These are phyloP conservation scores for Pterostichus madidus DNA, from an alignment of 2,888 invertebrate genomes.

Conservation along the genomic window DNA sequence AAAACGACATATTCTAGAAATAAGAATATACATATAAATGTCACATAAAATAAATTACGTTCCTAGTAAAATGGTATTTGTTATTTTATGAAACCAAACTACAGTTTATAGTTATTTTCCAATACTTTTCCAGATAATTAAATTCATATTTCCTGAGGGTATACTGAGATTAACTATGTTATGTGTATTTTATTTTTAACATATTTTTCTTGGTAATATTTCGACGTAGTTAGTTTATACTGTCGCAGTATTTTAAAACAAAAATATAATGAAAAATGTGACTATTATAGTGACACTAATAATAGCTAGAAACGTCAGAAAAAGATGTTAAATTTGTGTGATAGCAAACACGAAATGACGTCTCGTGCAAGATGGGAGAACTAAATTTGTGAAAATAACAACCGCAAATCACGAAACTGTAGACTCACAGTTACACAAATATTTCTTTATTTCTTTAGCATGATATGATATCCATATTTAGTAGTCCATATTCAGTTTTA, in stretches of 20 bases:
- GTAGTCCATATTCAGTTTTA: too few relatives aligned
- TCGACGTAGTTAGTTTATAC: too few relatives aligned
- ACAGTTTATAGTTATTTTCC: background rate
- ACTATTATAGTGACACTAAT: slow-evolving; percentile 15
- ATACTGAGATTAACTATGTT: background rate
- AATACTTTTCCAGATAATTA: background rate
- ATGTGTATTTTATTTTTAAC: too few relatives aligned
- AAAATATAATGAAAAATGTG: background rate
- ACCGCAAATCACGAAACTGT: slow-evolving; percentile 1
- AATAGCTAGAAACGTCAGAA: slow-evolving; percentile 13
- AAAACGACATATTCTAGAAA: too few relatives aligned
- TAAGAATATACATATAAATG: too few relatives aligned
- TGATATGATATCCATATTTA: too few relatives aligned
- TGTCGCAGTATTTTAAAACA: too few relatives aligned
- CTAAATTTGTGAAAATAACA: slow-evolving; percentile 1
- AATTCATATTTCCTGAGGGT: background rate
- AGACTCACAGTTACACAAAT: too few relatives aligned
- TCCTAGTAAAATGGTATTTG: background rate
- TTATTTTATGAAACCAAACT: background rate
- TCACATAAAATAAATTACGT: background rate
- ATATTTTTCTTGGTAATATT: too few relatives aligned
- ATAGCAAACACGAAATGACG: slow-evolving; percentile 28
- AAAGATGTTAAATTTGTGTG: slow-evolving; percentile 45
- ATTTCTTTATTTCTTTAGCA: too few relatives aligned
- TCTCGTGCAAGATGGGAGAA: slow-evolving; percentile 12